Percentiles rank a stretch among this genome's conserved stretches.
Evolutionary conservation across 1,140 invertebrate genomes (phyloP).

Genomic region (Achatina immaculata): DNA sequence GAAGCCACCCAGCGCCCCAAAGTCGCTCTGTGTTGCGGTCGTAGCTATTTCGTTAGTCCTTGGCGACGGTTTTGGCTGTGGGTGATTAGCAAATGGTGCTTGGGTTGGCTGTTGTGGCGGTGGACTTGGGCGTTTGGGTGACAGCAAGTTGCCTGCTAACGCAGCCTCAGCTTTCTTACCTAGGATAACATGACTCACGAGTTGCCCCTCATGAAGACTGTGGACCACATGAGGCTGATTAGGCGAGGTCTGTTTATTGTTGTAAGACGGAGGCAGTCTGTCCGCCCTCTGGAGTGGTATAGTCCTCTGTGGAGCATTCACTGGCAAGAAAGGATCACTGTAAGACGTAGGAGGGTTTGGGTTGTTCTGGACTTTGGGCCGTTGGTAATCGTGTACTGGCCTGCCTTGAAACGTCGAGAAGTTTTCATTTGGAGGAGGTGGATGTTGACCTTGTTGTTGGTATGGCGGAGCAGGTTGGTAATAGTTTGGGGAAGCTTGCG

Average conservation of each 20-base stretch:
- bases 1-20: background rate
- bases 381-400: no score
- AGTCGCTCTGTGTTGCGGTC: no score
- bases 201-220: background rate
- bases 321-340: background rate
- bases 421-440: background rate
- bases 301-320: background rate
- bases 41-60: no score
- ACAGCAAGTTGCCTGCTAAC: background rate
- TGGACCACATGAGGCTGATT: background rate
- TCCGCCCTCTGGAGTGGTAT: background rate
- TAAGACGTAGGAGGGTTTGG: background rate
- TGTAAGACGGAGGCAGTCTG: background rate
- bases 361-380: background rate
- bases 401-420: no score
- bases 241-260: background rate
- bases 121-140: no score
- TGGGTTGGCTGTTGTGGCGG: no score
- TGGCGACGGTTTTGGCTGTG: no score
- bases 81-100: background rate
- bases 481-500: background rate
- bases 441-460: background rate
- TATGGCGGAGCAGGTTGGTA: background rate
- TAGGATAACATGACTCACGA: slow-evolving; percentile 1
- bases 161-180: slow-evolving; percentile 2